Evolutionary conservation across 1,140 invertebrate species (phyloP), one percentile per base, ranked within the genome.

Genomic region (Ips typographus): DNA sequence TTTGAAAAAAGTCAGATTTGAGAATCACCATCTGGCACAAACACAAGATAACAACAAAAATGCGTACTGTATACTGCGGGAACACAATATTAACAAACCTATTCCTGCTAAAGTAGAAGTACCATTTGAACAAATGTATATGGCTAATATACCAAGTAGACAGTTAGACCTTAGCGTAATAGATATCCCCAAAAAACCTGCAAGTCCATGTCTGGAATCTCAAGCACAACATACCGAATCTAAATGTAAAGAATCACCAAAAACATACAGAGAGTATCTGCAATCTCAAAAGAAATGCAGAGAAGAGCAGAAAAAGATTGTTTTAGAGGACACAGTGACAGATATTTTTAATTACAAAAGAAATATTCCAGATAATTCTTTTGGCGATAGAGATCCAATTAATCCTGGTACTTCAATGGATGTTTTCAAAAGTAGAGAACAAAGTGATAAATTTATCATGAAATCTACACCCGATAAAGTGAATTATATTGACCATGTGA

Each of bases 91-190:
- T 40, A 55, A 55, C 4, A 44, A 66, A 22, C 6, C 8, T 22
- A 1, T 36, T 60, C 22, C 8, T 53, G 4, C 40, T 49, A 64
- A 52, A 42, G 43, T 2, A 40, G 47, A 6, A 72, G 65, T 43
- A 39, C 71, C 42, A 49, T 79, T 79, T 68, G 70, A 77, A 60
- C 72, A 79, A 68, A 75, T 79, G 38, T 79, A 80, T 65, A 73
- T 78, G 75, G 76, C 76, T 8, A 79, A 79, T 70, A 69, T 80
- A 8, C 79, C 79, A 4, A 78, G 76, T 72, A 68, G 76, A 43
- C 61, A 77, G 53, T 72, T 80, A 68, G 79, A 80, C 72, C 74
- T 79, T 47, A 80, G 79, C 72, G 57, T 80, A 40, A 74, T 80
- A 40, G 77, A 80, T 60, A 55, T 70, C 2, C 66, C 72, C 36